Base-by-base conservation (phyloP, 2,797 vertebrate genomes). In the Cyclopterus lumpus region DNA sequence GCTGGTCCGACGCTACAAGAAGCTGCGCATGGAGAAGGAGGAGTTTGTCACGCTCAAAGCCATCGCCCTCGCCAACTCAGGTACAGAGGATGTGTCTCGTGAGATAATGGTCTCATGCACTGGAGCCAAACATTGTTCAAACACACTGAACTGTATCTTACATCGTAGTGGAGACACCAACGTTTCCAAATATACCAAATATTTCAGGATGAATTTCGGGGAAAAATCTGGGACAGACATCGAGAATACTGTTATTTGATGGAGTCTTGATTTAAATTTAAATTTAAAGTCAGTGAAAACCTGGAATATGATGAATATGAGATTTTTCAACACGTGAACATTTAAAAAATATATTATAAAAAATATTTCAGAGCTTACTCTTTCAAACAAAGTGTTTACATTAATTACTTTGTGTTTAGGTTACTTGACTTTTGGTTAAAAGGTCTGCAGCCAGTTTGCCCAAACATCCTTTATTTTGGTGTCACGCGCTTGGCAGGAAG, bases 21-120 rank as follows among this genome's bases (percentile, higher is more conserved):
- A 97, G 89, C 95, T 99, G 71, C 95, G 95, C 81, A 93, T 98
- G 84, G 97, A 97, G 90, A 97, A 97, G 84, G 97, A 98, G 88
- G 97, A 98, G 87, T 97, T 98, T 58, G 97, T 98, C 88, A 97
- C 96, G 0, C 97, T 98, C 76, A 98, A 98, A 88, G 97, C 97
- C 86, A 95, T 98, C 86, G 97, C 96, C 16, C 96, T 98, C 0
- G 95, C 97, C 82, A 98, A 98, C 86, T 97, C 97, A 83, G 97
- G 97, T 98, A 93, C 2, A 28, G 26, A 28, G 28, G 28, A 28
- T 26, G 4, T 26, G 26, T 28, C 26, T 28, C 26, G 4, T 28
- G 26, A 28, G 26, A 28, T 28, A 28, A 28, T 28, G 4, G 63
- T 44, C 14, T 4, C 8, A 28, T 18, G 42, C 55, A 24, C 16